Evolutionary conservation across 1,140 invertebrate species (phyloP), one percentile per base, ranked within the genome.

Genomic region (Drosophila truncata): DNA sequence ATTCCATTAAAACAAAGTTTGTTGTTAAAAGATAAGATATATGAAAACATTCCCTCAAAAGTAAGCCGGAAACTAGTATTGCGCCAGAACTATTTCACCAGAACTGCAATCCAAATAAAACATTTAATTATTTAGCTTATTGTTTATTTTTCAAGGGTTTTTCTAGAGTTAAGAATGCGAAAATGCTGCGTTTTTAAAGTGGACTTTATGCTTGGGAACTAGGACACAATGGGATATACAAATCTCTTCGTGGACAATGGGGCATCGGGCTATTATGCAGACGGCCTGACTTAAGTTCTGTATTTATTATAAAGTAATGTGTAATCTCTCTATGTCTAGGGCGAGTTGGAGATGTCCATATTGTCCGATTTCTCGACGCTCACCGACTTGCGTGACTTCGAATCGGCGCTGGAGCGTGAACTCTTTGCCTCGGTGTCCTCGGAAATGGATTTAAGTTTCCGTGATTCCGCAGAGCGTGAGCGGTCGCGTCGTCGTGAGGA

Each of bases 261-360:
- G 35, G 42, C 37, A 35, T 76, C 64, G 41, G 41, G 23, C 50
- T 55, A 9, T 35, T 46, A 42, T 55, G 66, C 35, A 67, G 63
- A 46, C 35, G n/a, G 54, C 46, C 13, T 77, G 49, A 58, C 72
- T 75, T 75, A 75, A 39, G 37, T 42, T 41, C 41, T 33, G 66
- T 59, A 27, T 50, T 70, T 72, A 44, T 80, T 71, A 60, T 49
- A 71, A 61, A 63, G 54, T 71, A 62, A 54, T 64, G 35, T 50
- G 23, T 66, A 52, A 33, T 55, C 54, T 61, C 9, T 57, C 16
- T 37, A 54, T 39, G 46, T 65, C 77, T 83, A 93, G 52, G 92
- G 92, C 50, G 92, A 93, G 69, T 93, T 93, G 16, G 94, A 95
- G 80, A 95, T 95, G 85, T 95, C 94, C 94, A 95, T 95, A 83